Evolutionary conservation across 2,797 vertebrate species (phyloP).

Genomic region (Apogon hyalosoma): DNA sequence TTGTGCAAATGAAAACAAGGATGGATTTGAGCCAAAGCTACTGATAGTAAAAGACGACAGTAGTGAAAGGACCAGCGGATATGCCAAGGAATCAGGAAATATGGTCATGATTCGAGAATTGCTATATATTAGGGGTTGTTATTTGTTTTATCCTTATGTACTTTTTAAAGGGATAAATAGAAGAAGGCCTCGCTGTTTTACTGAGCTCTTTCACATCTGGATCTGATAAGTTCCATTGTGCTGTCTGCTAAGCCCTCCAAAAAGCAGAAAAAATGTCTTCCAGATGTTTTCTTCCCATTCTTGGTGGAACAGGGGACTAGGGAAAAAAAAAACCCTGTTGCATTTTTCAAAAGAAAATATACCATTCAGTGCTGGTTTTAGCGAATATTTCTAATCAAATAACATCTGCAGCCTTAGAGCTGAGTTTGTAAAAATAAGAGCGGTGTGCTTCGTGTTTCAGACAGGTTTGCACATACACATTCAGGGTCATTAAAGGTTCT

Average conservation of each 20-base stretch:
- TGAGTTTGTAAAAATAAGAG: conserved; percentile 54
- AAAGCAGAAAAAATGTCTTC: conserved; percentile 85
- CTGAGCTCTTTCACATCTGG: conserved; percentile 82
- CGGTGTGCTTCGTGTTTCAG: conserved; percentile 28
- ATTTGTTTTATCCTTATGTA: conserved; percentile 51
- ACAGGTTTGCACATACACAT: conserved; percentile 40
- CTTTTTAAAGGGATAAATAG: conserved; percentile 62
- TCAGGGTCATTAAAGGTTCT: conserved; percentile 66
- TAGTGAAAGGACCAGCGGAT: conserved; percentile 17
- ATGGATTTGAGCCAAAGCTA: conserved; percentile 58
- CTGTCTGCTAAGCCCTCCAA: conserved; percentile 83
- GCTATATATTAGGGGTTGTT: conserved; percentile 22
- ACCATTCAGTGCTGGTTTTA: conserved; percentile 58
- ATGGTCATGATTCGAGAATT: conserved; percentile 19
- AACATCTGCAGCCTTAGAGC: conserved; percentile 56
- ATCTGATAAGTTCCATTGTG: conserved; percentile 84
- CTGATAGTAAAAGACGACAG: conserved; percentile 23
- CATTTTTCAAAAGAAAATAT: conserved; percentile 80
- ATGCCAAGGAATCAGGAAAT: conserved; percentile 23
- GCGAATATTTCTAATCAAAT: conserved; percentile 63
- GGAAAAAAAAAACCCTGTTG: conserved; percentile 69
- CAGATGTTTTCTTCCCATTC: conserved; percentile 86
- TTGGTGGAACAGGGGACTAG: conserved; percentile 74
- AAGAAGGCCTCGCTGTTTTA: conserved; percentile 71
- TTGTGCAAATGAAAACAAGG: conserved; percentile 70